phyloP scores from a whole-genome alignment of 1,140 invertebrate species.

The Bombus consobrinus region DNA sequence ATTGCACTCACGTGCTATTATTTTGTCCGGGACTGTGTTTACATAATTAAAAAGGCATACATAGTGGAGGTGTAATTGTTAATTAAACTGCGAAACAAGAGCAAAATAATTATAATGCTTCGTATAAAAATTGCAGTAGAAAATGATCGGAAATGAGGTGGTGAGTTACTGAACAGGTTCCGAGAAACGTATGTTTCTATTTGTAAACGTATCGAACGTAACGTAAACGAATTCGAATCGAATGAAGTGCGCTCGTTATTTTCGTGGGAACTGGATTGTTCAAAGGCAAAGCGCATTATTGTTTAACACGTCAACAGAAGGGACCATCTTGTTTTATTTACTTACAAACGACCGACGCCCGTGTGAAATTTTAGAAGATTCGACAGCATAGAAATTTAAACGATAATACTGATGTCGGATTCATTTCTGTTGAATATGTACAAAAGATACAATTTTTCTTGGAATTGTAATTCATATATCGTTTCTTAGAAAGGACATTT shows the following conservation, averaged over 20 bases:
- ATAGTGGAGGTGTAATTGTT: not conserved
- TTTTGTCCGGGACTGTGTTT: not conserved
- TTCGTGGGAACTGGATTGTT: not conserved
- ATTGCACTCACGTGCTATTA: not conserved
- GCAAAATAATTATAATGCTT: slow-evolving; percentile 10
- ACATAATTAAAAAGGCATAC: slow-evolving; percentile 2
- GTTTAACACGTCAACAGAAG: slow-evolving; percentile 14
- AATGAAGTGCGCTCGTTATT: not conserved
- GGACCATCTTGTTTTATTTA: slow-evolving; percentile 35
- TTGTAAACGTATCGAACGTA: not conserved
- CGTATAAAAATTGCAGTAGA: not conserved
- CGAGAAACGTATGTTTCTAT: not conserved
- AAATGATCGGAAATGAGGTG: not conserved
- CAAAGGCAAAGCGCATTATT: not conserved
- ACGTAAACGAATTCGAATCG: not conserved
- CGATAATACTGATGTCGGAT: too few relatives aligned
- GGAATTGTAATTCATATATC: too few relatives aligned
- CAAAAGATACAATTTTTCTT: too few relatives aligned
- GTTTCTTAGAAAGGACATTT: too few relatives aligned
- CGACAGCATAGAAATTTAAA: not conserved
- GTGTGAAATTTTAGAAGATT: not conserved
- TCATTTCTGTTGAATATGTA: not conserved
- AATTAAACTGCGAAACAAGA: not conserved
- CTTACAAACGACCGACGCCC: slow-evolving; percentile 32
- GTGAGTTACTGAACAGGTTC: not conserved